A percentile compares a stretch with the other conserved stretches of the same genome.
phyloP scores from a whole-genome alignment of 2,113 vertebrate species.

The Pycnonotus jocosus region DNA sequence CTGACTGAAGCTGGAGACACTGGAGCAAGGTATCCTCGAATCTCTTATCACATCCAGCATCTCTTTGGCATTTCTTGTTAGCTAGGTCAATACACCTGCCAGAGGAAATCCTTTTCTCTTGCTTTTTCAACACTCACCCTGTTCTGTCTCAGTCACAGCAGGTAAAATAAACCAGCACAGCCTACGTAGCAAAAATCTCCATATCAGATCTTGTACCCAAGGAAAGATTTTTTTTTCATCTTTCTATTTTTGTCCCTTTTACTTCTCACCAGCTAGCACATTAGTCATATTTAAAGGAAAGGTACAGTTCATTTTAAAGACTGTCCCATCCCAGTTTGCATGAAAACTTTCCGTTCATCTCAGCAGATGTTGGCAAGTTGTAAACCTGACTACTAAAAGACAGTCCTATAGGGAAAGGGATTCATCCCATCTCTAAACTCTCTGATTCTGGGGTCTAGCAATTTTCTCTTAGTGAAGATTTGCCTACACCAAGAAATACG shows the following conservation, averaged over 20 bases:
- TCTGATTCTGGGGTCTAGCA: neutral
- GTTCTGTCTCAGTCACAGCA: neutral
- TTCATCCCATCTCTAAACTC: neutral
- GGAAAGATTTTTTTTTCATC: neutral
- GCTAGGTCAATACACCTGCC: neutral
- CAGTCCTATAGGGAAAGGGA: neutral
- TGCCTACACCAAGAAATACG: neutral
- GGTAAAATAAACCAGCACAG: neutral
- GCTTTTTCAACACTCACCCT: neutral
- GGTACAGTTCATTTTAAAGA: neutral
- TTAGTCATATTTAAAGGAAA: neutral
- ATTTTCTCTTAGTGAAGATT: neutral
- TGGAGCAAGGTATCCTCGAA: neutral
- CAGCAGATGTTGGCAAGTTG: neutral
- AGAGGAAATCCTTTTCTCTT: neutral
- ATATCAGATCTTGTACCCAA: neutral
- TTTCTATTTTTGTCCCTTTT: neutral
- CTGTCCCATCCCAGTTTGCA: neutral
- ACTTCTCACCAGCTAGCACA: neutral
- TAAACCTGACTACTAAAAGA: neutral
- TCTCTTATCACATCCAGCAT: neutral
- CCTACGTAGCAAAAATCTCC: neutral
- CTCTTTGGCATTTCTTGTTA: neutral
- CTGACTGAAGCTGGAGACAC: neutral
- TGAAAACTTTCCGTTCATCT: neutral